Conservation (phyloP, 2,113 vertebrate species). For the Actinemys pallida region DNA sequence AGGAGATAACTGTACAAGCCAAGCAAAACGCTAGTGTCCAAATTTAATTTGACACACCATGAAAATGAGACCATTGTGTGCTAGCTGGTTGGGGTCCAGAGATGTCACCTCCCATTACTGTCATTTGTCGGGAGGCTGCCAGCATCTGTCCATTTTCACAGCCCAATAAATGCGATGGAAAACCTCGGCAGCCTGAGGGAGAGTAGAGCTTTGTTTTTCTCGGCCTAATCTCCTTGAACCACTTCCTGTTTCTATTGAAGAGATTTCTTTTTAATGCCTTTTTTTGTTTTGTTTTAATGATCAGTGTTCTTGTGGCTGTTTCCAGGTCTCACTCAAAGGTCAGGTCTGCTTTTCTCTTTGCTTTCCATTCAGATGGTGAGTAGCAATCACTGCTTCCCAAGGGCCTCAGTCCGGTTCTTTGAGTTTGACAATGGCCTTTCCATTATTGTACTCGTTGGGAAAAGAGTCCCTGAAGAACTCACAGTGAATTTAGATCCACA, state of each 20-base stretch:
- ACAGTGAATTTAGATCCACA: not conserved
- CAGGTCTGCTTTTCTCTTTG: conserved; percentile 40
- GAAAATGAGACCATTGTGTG: conserved; percentile 65
- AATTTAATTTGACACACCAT: conserved; percentile 60
- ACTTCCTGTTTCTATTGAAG: conserved; percentile 49
- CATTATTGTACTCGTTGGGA: not conserved
- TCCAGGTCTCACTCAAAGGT: conserved; percentile 55
- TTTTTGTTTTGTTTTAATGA: conserved; percentile 32
- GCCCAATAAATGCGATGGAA: not conserved
- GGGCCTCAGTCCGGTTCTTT: not conserved
- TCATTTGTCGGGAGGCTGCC: conserved; percentile 54
- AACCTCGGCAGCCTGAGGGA: not conserved
- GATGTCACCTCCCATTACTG: conserved; percentile 42
- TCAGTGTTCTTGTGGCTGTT: conserved; percentile 17
- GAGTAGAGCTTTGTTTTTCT: conserved; percentile 38
- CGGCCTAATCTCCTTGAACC: conserved; percentile 43
- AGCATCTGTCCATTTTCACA: conserved; percentile 50
- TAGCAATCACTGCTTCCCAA: conserved; percentile 19
- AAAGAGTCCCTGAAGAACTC: not conserved
- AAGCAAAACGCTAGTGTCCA: conserved; percentile 28
- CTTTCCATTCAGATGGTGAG: conserved; percentile 45
- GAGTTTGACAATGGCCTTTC: not conserved
- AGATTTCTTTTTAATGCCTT: conserved; percentile 55
- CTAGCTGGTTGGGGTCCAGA: conserved; percentile 45
- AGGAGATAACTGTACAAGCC: not conserved